phyloP scores from a whole-genome alignment of 2,797 vertebrate genomes.

The Anomalospiza imberbis region DNA sequence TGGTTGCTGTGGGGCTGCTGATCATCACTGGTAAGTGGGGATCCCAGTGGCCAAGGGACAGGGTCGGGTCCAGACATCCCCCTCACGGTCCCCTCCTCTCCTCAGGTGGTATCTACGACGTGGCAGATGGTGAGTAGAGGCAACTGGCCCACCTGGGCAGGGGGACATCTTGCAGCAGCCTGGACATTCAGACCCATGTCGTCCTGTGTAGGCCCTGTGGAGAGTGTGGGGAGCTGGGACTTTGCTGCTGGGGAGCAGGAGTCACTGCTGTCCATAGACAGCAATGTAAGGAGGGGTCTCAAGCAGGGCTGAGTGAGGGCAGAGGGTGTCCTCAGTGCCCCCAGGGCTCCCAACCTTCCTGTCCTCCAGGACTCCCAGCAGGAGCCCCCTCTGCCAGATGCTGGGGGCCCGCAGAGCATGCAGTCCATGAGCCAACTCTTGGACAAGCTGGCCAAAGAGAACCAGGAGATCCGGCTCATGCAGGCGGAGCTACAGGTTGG shows the following conservation, averaged over 20 bases:
- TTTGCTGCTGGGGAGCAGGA: not conserved
- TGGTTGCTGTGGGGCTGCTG: slow-evolving; percentile 67
- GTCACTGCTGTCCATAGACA: not conserved
- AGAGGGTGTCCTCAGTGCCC: fast-evolving
- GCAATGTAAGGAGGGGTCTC: not conserved
- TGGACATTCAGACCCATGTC: fast-evolving
- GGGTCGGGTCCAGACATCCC: fast-evolving
- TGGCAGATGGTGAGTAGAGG: slow-evolving; percentile 38
- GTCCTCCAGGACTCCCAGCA: not conserved
- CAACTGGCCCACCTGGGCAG: fast-evolving
- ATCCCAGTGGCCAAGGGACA: not conserved
- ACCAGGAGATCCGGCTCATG: slow-evolving; percentile 81
- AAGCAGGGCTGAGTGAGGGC: not conserved
- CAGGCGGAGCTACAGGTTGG: slow-evolving; percentile 87
- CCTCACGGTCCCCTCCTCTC: not conserved
- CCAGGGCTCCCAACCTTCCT: not conserved
- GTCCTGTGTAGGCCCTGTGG: not conserved
- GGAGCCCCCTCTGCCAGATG: not conserved
- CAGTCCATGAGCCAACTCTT: slow-evolving; percentile 74
- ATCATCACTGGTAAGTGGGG: slow-evolving; percentile 58
- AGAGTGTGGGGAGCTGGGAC: slow-evolving; percentile 11
- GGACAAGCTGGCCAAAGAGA: slow-evolving; percentile 82
- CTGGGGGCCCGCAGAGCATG: not conserved
- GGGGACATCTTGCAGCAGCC: not conserved
- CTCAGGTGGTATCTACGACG: slow-evolving; percentile 53